Conservation (phyloP, 1,140 invertebrate genomes). For the Danaus plexippus region DNA sequence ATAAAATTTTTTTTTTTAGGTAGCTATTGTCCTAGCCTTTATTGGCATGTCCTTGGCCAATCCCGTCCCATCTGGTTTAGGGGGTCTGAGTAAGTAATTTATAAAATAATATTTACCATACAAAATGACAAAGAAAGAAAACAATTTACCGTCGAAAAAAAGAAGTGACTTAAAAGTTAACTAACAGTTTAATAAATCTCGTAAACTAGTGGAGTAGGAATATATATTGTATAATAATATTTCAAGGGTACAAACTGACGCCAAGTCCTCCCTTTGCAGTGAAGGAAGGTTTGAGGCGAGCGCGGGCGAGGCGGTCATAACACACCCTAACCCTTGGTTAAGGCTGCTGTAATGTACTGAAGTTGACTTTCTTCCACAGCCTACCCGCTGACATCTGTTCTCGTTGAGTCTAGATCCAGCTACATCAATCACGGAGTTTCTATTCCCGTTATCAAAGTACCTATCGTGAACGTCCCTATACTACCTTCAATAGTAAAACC, state of each 20-base stretch:
- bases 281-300: conserved; percentile 36
- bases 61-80: conserved; percentile 36
- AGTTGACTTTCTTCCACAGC: conserved; percentile 35
- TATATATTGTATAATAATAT: no score
- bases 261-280: conserved; percentile 30
- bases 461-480: conserved; percentile 24
- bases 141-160: no score
- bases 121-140: no score
- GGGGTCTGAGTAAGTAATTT: conserved; percentile 37
- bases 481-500: conserved; percentile 10
- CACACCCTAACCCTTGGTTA: conserved; percentile 2
- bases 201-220: no score
- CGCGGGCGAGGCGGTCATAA: conserved; percentile 26
- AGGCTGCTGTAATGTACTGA: conserved; percentile 21
- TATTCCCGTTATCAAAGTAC: conserved; percentile 23
- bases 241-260: conserved; percentile 20
- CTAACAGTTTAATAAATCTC: no score
- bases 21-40: conserved; percentile 55
- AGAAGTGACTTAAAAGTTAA: no score
- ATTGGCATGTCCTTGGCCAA: conserved; percentile 43
- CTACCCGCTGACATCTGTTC: conserved; percentile 20
- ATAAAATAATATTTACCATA: no score
- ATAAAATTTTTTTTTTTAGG: conserved; percentile 29
- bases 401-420: conserved; percentile 30
- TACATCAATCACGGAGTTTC: conserved; percentile 40